These are phyloP conservation scores for Gavialis gangeticus DNA, from an alignment of 2,113 vertebrate genomes.

Conservation along the genomic window DNA sequence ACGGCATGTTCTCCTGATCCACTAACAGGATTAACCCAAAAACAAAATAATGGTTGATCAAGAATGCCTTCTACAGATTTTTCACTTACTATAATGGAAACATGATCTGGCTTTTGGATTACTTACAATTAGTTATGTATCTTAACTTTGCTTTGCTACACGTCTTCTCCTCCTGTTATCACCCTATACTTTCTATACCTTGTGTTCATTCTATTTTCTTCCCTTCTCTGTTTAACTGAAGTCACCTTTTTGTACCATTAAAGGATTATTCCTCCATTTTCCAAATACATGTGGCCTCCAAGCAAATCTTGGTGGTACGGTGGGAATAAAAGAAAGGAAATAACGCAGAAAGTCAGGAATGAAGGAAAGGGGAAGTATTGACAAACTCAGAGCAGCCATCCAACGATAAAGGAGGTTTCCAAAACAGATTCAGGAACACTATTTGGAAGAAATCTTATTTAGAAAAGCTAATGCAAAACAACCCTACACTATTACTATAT, in stretches of 20 bases:
- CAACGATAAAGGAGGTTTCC: background rate
- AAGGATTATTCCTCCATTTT: background rate
- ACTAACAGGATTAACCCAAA: background rate
- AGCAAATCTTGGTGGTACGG: rapidly evolving
- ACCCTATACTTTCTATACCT: background rate
- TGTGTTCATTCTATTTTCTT: background rate
- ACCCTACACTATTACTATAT: background rate
- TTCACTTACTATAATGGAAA: rapidly evolving
- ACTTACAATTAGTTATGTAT: background rate
- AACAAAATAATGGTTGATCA: background rate
- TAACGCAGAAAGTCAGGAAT: background rate
- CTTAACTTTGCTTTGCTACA: too few species aligned
- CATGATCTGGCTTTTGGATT: background rate
- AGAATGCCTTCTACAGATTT: background rate
- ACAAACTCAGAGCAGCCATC: background rate
- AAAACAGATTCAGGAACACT: background rate
- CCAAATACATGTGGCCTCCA: background rate
- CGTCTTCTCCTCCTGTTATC: background rate
- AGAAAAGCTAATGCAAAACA: background rate
- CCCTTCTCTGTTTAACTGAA: background rate
- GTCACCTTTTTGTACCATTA: background rate
- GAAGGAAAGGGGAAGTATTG: background rate
- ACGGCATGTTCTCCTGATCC: background rate
- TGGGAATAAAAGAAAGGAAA: background rate
- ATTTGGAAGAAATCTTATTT: background rate